Base-by-base conservation (phyloP, 2,888 invertebrate genomes). In the Drosophila quinaria region DNA sequence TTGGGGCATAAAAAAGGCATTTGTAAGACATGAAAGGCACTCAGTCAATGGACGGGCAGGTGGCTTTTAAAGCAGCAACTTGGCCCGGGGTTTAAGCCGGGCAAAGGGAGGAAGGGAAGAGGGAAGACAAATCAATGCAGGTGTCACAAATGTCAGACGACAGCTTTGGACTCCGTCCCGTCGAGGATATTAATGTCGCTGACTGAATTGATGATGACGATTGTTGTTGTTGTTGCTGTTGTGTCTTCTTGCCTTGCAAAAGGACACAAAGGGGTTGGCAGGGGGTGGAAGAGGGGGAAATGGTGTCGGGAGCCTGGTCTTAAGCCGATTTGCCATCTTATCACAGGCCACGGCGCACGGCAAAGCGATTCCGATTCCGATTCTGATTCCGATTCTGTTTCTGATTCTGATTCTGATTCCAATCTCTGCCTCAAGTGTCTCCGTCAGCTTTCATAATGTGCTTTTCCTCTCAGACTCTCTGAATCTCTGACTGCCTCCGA, bases 91-190 rank as follows among this genome's bases (percentile, higher is more conserved):
- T 41, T 33, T 51, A 11, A 37, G 62, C 29, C 9, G 46, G 33
- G 37, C 39, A 51, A 4, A n/a, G 4, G n/a, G 37, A 37, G 35
- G 15, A 35, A 70, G 69, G 65, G 63, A 67, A 74, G 70, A 67
- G 73, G 70, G 78, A 85, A 89, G 87, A 89, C 87, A 87, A 87
- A 87, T 87, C 87, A 87, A 87, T 87, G 87, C 87, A 87, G 87
- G 87, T 87, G 87, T 89, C 87, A 87, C 87, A 87, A 87, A 89
- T 87, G 87, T 89, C 89, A 87, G 89, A 80, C 82, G 82, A 88
- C 89, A 79, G 89, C 87, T 84, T 87, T 72, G 73, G 82, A 59
- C 59, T 35, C 39, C 70, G 58, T 59, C 70, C 35, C 59, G 33
- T 59, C 46, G 73, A 74, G 84, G 86, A 87, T 88, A 87, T 87